Base-by-base conservation (phyloP, 1,140 invertebrate genomes). In the Phortica variegata region DNA sequence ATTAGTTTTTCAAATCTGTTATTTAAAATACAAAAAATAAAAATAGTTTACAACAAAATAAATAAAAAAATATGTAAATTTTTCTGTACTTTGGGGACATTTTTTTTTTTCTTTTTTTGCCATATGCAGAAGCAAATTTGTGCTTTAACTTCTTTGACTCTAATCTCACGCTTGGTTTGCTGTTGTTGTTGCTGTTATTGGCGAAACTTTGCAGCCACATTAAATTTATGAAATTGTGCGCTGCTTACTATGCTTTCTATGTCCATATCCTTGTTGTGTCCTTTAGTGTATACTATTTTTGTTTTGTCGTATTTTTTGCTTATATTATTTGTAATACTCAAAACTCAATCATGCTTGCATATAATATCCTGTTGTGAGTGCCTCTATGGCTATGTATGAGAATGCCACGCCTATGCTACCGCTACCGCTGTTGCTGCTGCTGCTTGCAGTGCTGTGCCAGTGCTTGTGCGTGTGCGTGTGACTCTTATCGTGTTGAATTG, bases 301-400 rank as follows among this genome's bases (percentile, higher is more conserved):
- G n/a, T n/a, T n/a, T n/a, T n/a, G n/a, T 65, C 61, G 58, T 58
- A 36, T 60, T 58, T 58, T 62, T 58, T 42, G 49, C 42, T 52
- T 47, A 47, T 55, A 5, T 19, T 38, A 17, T 39, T 38, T 36
- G 16, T 31, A 43, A 51, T 68, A 41, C 63, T 63, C 48, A 50
- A 68, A 68, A 63, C 63, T 68, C 63, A 68, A 68, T 68, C 63
- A 69, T 60, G 63, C 63, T 63, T 68, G 58, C 65, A 69, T 60
- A 54, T 60, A 63, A 60, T 63, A 63, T 68, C 65, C 63, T 66
- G 58, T 41, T 32, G 29, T 37, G 43, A 19, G 44, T 59, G 21
- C 20, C 47, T n/a, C n/a, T n/a, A n/a, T n/a, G n/a, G n/a, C n/a
- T n/a, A n/a, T n/a, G n/a, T n/a, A n/a, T n/a, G n/a, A n/a, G n/a